A percentile compares a stretch with the other conserved stretches of the same genome.
These are phyloP conservation scores for Luscinia luscinia DNA, from an alignment of 2,797 vertebrate genomes.

Conservation along the genomic window DNA sequence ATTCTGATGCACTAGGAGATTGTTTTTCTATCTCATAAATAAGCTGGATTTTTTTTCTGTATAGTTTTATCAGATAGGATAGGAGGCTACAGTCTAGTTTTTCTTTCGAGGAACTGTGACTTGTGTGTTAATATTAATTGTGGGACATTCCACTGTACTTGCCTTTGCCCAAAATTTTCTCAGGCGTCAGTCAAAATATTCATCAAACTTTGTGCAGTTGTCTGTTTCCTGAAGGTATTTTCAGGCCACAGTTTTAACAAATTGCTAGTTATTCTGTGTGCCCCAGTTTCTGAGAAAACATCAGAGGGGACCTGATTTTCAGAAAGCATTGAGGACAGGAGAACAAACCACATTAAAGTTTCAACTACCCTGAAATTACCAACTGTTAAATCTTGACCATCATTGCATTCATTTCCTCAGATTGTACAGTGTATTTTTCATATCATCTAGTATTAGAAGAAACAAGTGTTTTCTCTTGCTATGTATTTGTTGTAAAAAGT, in stretches of 20 bases:
- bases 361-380: neutral
- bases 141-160: neutral
- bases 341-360: neutral
- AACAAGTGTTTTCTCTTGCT: neutral
- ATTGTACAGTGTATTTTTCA: neutral
- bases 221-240: constrained; percentile 28
- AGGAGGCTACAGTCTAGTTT: neutral
- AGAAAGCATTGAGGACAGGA: constrained; percentile 11
- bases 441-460: neutral
- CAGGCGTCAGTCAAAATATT: neutral
- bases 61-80: neutral
- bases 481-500: neutral
- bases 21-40: neutral
- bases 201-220: neutral
- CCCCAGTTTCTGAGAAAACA: constrained; percentile 23
- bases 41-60: neutral
- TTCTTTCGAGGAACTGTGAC: neutral
- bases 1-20: neutral
- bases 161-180: neutral
- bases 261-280: constrained; percentile 11
- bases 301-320: constrained; percentile 53
- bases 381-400: neutral
- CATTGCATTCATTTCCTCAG: neutral
- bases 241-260: constrained; percentile 15
- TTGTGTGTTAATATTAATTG: neutral